A percentile compares a stretch with the other conserved stretches of the same genome.
phyloP scores from a whole-genome alignment of 1,140 invertebrate species.

The Musca domestica region DNA sequence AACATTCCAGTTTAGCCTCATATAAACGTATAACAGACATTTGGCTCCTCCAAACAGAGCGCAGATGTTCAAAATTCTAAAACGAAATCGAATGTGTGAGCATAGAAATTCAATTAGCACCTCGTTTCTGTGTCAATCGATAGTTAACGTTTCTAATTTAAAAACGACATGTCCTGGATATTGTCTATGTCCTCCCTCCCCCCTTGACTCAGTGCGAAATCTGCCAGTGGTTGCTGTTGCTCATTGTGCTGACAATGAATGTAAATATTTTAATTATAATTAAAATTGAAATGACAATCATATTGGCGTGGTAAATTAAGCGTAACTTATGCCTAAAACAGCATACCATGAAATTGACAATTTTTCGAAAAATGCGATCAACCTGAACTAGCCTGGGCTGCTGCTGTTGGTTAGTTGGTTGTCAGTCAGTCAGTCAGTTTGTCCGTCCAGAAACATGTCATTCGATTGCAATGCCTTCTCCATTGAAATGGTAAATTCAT shows the following conservation, averaged over 20 bases:
- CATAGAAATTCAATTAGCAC: conserved; percentile 13
- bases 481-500: too few species aligned
- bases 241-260: conserved; percentile 3
- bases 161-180: background rate
- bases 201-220: background rate
- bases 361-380: background rate
- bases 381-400: too few species aligned
- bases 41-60: too few species aligned
- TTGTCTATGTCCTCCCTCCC: background rate
- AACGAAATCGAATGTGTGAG: too few species aligned
- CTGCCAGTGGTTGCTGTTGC: background rate
- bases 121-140: conserved; percentile 13
- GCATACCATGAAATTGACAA: conserved; percentile 1
- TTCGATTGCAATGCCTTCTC: conserved; percentile 1
- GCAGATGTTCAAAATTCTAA: too few species aligned
- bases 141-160: background rate
- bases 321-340: conserved; percentile 11
- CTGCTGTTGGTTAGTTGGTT: too few species aligned
- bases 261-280: conserved; percentile 21
- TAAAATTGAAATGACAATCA: conserved; percentile 15
- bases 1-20: too few species aligned
- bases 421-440: too few species aligned
- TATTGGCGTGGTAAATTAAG: conserved; percentile 11
- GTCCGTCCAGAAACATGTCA: background rate
- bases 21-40: too few species aligned